Evolutionary conservation across 2,113 vertebrate species (phyloP).

Genomic region (Sialia sialis): DNA sequence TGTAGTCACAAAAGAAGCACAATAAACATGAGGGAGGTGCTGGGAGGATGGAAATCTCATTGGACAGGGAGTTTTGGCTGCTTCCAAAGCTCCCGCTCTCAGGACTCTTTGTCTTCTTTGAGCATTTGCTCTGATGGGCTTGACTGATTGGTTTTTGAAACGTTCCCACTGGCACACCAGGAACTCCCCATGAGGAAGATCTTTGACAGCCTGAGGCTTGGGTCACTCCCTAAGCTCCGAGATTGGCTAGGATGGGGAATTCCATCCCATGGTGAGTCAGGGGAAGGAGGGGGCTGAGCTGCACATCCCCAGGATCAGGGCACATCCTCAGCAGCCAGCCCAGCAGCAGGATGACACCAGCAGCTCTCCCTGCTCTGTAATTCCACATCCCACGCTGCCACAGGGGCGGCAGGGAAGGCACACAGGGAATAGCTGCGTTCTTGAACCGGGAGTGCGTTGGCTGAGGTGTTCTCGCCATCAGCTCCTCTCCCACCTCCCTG

Average conservation of each 20-base stretch:
- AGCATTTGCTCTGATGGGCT: background rate
- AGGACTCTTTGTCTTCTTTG: background rate
- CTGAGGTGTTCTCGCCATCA: background rate
- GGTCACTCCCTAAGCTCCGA: background rate
- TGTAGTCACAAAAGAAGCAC: background rate
- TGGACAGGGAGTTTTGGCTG: background rate
- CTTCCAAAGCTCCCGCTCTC: background rate
- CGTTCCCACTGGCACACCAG: background rate
- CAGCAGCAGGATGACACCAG: background rate
- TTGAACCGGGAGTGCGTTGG: background rate
- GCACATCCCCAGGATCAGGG: background rate
- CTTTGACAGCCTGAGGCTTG: background rate
- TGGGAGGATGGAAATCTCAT: background rate
- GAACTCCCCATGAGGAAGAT: background rate
- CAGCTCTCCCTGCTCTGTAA: background rate
- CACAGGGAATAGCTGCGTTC: background rate
- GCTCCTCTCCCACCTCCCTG: background rate
- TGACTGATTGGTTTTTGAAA: background rate
- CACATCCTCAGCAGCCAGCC: background rate
- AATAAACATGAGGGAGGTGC: background rate
- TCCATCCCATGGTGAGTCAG: rapidly evolving
- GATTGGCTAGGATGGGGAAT: background rate
- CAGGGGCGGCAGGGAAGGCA: background rate
- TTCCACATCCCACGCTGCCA: background rate
- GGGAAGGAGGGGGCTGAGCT: background rate